phyloP scores from a whole-genome alignment of 2,113 vertebrate genomes.

The Coturnix japonica region DNA sequence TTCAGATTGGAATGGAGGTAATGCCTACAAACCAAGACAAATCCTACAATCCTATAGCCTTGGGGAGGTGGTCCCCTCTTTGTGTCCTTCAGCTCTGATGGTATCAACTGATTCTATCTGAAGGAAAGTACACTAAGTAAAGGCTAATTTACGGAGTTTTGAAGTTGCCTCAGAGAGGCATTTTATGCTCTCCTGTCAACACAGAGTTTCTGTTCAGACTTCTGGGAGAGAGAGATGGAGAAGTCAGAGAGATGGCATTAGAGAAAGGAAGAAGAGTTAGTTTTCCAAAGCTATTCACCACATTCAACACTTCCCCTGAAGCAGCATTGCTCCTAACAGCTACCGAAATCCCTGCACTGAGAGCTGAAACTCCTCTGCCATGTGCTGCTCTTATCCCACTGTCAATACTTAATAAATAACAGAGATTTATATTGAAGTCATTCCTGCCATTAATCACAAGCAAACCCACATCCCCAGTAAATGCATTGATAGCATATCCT shows the following conservation, averaged over 20 bases:
- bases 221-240: not conserved
- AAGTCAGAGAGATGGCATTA: not conserved
- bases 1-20: not conserved
- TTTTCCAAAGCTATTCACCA: not conserved
- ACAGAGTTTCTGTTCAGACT: not conserved
- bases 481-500: not conserved
- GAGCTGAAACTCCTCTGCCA: not conserved
- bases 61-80: not conserved
- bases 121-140: not conserved
- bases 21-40: not conserved
- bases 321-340: not conserved
- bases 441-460: not conserved
- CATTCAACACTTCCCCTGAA: not conserved
- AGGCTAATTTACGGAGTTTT: not conserved
- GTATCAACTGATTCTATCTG: not conserved
- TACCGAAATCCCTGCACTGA: not conserved
- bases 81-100: not conserved
- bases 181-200: not conserved
- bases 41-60: not conserved
- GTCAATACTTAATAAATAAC: constrained; percentile 51
- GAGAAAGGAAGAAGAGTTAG: not conserved
- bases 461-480: constrained; percentile 13
- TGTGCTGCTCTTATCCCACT: constrained; percentile 14
- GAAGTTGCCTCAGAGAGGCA: not conserved
- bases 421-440: not conserved